These are phyloP conservation scores for Chloebia gouldiae DNA, from an alignment of 2,113 vertebrate genomes.

Conservation along the genomic window DNA sequence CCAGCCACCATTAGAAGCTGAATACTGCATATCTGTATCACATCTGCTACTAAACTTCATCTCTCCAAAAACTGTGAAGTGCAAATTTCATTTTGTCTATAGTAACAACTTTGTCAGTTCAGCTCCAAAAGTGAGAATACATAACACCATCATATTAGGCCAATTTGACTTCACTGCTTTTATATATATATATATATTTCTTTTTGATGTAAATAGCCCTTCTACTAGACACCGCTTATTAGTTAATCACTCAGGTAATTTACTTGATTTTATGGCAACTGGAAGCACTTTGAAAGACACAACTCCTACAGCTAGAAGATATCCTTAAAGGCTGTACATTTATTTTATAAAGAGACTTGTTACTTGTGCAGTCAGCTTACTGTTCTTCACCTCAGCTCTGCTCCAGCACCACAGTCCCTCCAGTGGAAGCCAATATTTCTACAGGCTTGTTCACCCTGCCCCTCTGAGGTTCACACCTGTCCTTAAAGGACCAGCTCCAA, in stretches of 20 bases:
- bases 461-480: constrained; percentile 38
- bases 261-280: background rate
- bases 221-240: background rate
- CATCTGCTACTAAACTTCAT: background rate
- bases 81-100: background rate
- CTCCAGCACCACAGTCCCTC: constrained; percentile 8
- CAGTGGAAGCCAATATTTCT: background rate
- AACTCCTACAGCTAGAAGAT: background rate
- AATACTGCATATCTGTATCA: background rate
- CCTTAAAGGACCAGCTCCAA: background rate
- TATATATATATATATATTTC: background rate
- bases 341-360: background rate
- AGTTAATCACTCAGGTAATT: background rate
- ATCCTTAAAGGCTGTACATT: background rate
- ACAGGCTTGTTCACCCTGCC: background rate
- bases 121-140: background rate
- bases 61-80: background rate
- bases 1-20: background rate
- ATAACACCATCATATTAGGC: background rate
- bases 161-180: background rate
- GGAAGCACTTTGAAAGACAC: background rate
- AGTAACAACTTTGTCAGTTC: background rate
- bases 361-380: background rate
- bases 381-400: background rate
- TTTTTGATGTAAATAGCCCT: background rate